Percentiles rank a stretch among this genome's conserved stretches.
Conservation (phyloP, 2,113 vertebrate species). For the Sula dactylatra region DNA sequence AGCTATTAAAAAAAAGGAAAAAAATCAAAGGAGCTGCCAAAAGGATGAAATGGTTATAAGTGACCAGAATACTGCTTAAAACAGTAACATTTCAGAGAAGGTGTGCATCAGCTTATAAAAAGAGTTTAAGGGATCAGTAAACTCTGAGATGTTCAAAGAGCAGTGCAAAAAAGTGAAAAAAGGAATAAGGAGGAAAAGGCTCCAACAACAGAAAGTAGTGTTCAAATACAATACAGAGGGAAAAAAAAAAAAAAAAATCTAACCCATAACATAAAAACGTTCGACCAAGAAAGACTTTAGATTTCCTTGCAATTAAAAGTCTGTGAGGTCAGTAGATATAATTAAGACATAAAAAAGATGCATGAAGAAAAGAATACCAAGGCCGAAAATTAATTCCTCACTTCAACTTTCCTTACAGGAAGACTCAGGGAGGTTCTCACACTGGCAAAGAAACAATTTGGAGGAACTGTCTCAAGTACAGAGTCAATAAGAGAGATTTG, state of each 20-base stretch:
- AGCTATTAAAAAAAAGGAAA: fast-evolving
- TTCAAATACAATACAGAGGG: background rate
- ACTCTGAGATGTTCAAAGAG: background rate
- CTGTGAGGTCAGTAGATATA: background rate
- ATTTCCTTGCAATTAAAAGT: background rate
- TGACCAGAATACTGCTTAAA: background rate
- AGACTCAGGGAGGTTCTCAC: background rate
- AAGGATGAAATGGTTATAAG: background rate
- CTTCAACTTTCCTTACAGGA: background rate
- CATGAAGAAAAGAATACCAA: background rate
- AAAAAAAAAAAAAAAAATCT: background rate
- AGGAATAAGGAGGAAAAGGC: background rate
- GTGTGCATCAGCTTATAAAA: background rate
- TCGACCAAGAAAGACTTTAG: background rate
- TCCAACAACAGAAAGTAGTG: background rate
- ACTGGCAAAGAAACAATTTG: background rate
- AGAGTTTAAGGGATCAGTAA: background rate
- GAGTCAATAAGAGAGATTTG: background rate
- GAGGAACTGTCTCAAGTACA: background rate
- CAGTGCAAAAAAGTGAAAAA: background rate
- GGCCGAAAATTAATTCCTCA: background rate
- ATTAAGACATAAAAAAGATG: background rate
- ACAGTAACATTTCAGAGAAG: background rate
- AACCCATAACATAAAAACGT: background rate
- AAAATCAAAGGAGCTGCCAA: background rate